Base-by-base conservation (phyloP, 2,113 vertebrate species). In the Athene cunicularia region DNA sequence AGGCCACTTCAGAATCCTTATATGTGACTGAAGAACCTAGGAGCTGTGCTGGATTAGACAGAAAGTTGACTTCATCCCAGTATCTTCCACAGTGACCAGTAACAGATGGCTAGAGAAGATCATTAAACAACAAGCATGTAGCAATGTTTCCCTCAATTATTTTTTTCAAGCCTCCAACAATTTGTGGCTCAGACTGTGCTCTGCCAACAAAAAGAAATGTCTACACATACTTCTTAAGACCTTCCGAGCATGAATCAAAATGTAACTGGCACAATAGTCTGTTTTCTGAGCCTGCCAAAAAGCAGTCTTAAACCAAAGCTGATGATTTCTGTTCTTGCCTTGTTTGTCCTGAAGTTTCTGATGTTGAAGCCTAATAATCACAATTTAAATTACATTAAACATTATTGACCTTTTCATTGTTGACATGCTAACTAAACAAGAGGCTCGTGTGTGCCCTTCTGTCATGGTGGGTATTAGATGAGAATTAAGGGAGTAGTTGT, bases 331-430 rank as follows among this genome's bases (percentile, higher is more conserved):
- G 72, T 86, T 92, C 86, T 87, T 92, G 90, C 68, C 86, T 92
- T 95, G 92, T 95, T 95, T 96, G 88, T 94, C 83, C 93, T 95
- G 68, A 89, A 88, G 88, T 90, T 86, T 80, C 83, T 93, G 80
- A 94, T 96, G 82, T 76, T 86, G 86, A 93, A 92, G 83, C 80
- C 86, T 95, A 95, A 90, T 97, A 88, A 91, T 87, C 52, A 63
- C 75, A 77, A 67, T 88, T 90, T 77, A 92, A 97, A 90, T 93
- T 53, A 52, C 60, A 50, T 95, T 90, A 95, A 93, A 77, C 76
- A 32, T 59, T 88, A 86, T 45, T 95, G 94, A 93, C 88, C 76
- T 88, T 88, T 82, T 92, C 43, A 23, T 80, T 97, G 96, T 93
- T 95, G 76, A 95, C 76, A 39, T 56, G 68, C 68, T 67, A 86